Conservation (phyloP, 92 coral and sea anemone species). For the Desmophyllum pertusum region DNA sequence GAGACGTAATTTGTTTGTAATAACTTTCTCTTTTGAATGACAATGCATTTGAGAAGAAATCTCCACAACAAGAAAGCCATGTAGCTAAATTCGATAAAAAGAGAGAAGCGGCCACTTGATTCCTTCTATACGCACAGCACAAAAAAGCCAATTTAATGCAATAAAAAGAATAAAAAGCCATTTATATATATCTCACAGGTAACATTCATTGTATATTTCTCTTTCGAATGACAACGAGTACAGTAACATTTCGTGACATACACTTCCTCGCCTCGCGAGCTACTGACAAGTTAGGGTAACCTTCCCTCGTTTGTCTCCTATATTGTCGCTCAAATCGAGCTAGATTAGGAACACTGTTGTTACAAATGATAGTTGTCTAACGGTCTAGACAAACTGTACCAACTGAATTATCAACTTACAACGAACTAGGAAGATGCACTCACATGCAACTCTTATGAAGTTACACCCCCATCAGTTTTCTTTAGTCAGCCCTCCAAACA, state of each 20-base stretch:
- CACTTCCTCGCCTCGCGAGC: background rate
- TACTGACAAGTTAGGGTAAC: background rate
- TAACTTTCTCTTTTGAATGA: background rate
- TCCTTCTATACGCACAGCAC: background rate
- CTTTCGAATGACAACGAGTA: background rate
- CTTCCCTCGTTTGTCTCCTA: background rate
- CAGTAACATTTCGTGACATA: background rate
- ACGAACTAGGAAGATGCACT: background rate
- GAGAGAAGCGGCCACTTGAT: too few relatives aligned
- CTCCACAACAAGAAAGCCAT: too few relatives aligned
- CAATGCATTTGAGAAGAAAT: too few relatives aligned
- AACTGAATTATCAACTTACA: background rate
- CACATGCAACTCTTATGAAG: background rate
- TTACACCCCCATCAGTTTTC: background rate
- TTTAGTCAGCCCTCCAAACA: background rate
- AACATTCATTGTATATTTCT: background rate
- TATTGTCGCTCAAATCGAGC: background rate
- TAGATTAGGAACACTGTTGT: background rate
- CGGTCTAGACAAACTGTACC: background rate
- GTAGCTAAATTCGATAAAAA: too few relatives aligned
- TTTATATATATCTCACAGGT: background rate
- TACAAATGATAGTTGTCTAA: background rate
- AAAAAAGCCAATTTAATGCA: background rate
- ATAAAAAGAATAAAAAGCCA: background rate
- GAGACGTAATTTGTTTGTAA: background rate